Conservation (phyloP, 2,113 vertebrate genomes). For the Oncorhynchus tshawytscha region DNA sequence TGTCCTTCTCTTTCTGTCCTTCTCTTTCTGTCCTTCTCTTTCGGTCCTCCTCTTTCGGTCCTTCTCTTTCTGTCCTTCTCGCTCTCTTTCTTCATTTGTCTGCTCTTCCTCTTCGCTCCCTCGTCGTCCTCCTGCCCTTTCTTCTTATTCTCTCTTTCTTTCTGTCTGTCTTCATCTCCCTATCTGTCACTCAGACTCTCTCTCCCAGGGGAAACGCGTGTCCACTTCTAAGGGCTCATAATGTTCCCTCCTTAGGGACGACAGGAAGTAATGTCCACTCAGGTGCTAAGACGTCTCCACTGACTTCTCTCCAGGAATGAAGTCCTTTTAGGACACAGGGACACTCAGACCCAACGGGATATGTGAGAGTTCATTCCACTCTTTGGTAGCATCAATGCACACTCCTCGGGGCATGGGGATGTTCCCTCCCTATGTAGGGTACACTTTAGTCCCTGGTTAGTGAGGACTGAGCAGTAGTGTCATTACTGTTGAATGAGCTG, state of each 20-base stretch:
- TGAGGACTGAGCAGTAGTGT: background rate
- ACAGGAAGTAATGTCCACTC: too few species aligned
- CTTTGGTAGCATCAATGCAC: too few species aligned
- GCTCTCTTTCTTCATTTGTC: background rate
- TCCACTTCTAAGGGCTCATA: background rate
- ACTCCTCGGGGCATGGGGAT: slow-evolving; percentile 11
- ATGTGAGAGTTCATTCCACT: too few species aligned
- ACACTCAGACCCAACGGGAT: too few species aligned
- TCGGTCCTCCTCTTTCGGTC: background rate
- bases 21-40: background rate
- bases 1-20: background rate
- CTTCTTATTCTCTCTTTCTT: background rate
- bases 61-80: background rate
- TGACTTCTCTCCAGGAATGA: too few species aligned
- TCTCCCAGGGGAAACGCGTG: too few species aligned
- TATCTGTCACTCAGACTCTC: too few species aligned
- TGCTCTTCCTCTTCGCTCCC: background rate
- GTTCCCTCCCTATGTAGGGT: background rate
- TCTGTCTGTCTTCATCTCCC: too few species aligned
- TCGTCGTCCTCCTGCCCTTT: too few species aligned
- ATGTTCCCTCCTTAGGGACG: background rate
- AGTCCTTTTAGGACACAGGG: too few species aligned
- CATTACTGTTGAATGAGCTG: background rate
- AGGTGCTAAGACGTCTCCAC: too few species aligned
- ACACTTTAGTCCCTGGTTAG: background rate